Evolutionary conservation across 2,797 vertebrate genomes (phyloP).

Genomic region (Chiloscyllium punctatum): DNA sequence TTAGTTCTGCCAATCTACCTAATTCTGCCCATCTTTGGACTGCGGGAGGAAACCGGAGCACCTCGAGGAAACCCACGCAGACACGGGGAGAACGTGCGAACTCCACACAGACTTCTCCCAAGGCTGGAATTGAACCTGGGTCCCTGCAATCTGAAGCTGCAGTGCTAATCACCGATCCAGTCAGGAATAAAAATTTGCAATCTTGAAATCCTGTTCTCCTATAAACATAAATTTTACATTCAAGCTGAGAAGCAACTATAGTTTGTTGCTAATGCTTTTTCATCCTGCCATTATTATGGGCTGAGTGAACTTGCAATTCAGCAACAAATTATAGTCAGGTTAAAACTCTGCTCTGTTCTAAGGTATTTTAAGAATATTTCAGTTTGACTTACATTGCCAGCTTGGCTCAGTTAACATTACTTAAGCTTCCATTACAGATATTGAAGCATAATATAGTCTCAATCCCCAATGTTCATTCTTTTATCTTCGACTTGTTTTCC

Average conservation of each 20-base stretch:
- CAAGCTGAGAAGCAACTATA: not conserved
- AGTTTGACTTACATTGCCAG: not conserved
- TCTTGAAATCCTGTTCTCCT: not conserved
- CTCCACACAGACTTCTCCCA: too few species aligned
- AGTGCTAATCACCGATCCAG: too few species aligned
- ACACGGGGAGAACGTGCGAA: too few species aligned
- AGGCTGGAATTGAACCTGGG: too few species aligned
- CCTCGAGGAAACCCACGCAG: too few species aligned
- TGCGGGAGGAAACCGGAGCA: too few species aligned
- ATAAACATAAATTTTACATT: not conserved
- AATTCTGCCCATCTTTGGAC: too few species aligned
- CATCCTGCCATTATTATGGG: not conserved
- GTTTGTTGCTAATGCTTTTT: not conserved
- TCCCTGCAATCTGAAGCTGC: too few species aligned
- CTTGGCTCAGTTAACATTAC: not conserved
- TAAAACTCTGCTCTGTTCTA: not conserved
- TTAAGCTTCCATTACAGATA: not conserved
- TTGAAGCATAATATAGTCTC: not conserved
- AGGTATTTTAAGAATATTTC: not conserved
- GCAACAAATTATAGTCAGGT: not conserved
- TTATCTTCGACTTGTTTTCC: not conserved
- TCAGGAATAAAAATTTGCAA: not conserved
- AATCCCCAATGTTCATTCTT: not conserved
- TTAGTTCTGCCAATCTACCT: too few species aligned
- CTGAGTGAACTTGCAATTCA: not conserved